Evolutionary conservation across 2,797 vertebrate genomes (phyloP).

Genomic region (Lophura swinhoii): DNA sequence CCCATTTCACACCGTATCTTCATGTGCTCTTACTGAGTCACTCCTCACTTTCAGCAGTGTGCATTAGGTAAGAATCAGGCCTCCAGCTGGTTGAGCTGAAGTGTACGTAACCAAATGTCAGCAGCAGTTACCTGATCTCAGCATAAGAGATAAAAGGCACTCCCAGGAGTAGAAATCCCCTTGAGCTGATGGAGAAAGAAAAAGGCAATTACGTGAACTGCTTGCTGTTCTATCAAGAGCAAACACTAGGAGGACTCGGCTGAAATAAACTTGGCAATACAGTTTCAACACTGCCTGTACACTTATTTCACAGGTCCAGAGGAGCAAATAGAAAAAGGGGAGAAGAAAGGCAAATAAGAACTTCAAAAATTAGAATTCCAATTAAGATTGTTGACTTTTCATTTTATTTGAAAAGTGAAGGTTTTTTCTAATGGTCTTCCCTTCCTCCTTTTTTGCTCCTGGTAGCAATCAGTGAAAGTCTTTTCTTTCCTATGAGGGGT

Average conservation of each 20-base stretch:
- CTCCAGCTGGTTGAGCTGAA: background rate
- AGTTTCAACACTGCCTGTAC: background rate
- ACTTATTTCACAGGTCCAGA: background rate
- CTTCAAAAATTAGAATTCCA: background rate
- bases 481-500: background rate
- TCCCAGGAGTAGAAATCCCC: background rate
- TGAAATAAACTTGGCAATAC: slow-evolving; percentile 2
- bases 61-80: background rate
- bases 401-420: slow-evolving; percentile 1
- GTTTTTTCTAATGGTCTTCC: background rate
- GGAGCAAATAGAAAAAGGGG: background rate
- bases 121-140: background rate
- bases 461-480: background rate
- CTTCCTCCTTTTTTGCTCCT: background rate
- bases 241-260: background rate
- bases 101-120: background rate
- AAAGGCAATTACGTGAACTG: background rate
- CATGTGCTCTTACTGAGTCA: background rate
- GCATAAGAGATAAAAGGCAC: background rate
- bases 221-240: background rate
- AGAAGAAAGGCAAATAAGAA: background rate
- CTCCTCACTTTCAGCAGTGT: background rate
- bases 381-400: slow-evolving; percentile 17
- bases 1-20: background rate
- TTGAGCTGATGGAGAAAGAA: background rate